Percentiles rank a stretch among this genome's conserved stretches.
Evolutionary conservation across 2,113 vertebrate species (phyloP).

Genomic region (Mus spicilegus): DNA sequence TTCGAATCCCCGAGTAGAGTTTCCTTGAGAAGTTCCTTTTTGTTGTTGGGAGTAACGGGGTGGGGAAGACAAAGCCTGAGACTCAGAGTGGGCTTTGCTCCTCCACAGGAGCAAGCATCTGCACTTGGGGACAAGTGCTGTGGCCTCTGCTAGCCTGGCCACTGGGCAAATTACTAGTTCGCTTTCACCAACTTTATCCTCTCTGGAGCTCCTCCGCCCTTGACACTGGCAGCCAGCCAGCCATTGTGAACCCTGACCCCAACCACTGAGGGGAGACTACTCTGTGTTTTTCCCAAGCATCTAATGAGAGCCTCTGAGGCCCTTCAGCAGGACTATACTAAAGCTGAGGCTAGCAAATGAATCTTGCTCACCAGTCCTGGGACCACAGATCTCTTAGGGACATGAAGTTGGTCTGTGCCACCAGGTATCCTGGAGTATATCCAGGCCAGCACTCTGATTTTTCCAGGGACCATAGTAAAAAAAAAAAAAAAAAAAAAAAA

Average conservation of each 20-base stretch:
- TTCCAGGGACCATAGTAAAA: background rate
- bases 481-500: background rate
- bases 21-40: slow-evolving; percentile 85
- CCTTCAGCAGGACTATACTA: background rate
- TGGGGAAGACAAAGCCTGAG: slow-evolving; percentile 66
- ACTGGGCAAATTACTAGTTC: slow-evolving; percentile 76
- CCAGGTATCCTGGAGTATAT: background rate
- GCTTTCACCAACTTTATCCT: slow-evolving; percentile 24
- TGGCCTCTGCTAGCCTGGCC: slow-evolving; percentile 50
- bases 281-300: background rate
- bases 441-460: background rate
- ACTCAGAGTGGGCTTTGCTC: slow-evolving; percentile 66
- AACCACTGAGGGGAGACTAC: background rate
- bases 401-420: background rate
- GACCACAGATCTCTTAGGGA: background rate
- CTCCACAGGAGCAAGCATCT: slow-evolving; percentile 14
- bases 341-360: background rate
- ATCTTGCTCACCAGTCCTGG: background rate
- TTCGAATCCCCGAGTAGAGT: slow-evolving; percentile 80
- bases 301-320: background rate
- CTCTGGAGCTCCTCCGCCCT: background rate
- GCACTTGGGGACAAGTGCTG: background rate
- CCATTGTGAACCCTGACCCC: slow-evolving; percentile 7
- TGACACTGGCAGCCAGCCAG: background rate
- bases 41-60: slow-evolving; percentile 61